Conservation (phyloP, 2,797 vertebrate genomes). For the Amniataba percoides region DNA sequence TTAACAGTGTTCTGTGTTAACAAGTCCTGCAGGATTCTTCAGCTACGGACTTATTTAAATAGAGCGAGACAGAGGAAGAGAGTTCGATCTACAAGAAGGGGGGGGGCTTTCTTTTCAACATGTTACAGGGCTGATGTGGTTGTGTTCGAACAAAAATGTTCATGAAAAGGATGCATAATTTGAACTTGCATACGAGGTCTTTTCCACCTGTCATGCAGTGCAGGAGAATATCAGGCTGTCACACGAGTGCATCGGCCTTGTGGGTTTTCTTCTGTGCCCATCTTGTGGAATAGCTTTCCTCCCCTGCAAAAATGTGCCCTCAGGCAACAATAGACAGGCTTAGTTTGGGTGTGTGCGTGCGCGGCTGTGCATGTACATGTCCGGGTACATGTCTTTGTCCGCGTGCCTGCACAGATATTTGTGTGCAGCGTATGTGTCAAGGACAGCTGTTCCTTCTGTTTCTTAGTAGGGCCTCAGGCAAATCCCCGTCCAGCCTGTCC, state of each 20-base stretch:
- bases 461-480: constrained; percentile 63
- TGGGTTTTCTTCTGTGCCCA: constrained; percentile 23
- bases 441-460: constrained; percentile 76
- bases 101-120: background rate
- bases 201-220: constrained; percentile 1
- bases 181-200: background rate
- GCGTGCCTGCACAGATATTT: constrained; percentile 32
- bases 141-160: background rate
- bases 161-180: background rate
- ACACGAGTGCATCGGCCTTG: background rate
- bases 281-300: constrained; percentile 33
- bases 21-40: constrained; percentile 45
- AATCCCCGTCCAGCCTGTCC: constrained; percentile 62
- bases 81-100: too few species aligned
- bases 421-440: constrained; percentile 68
- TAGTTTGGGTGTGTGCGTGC: constrained; percentile 16
- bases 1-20: constrained; percentile 50
- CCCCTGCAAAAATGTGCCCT: constrained; percentile 39
- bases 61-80: background rate
- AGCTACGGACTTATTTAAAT: constrained; percentile 18
- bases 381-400: constrained; percentile 34
- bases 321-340: constrained; percentile 47
- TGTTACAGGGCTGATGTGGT: background rate
- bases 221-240: constrained; percentile 14
- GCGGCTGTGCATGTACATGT: constrained; percentile 18